These are phyloP conservation scores for Lasius platythorax DNA, from an alignment of 2,888 invertebrate species.

Conservation along the genomic window DNA sequence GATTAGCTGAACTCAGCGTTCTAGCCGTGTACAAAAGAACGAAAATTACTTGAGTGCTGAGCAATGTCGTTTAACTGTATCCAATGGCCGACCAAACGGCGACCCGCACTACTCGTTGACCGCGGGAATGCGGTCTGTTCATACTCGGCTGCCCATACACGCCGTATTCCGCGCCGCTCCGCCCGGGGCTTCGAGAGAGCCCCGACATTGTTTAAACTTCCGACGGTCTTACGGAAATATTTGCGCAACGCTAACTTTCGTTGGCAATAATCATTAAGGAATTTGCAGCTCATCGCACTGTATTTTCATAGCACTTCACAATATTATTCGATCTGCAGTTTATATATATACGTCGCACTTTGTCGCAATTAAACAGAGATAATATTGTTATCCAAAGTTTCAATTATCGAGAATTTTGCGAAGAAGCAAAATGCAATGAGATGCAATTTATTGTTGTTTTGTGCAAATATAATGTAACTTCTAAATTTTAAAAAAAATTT, in stretches of 20 bases:
- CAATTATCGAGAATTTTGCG: background rate
- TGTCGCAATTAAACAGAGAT: background rate
- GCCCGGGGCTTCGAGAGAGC: background rate
- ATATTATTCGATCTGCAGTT: background rate
- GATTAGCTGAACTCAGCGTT: slow-evolving; percentile 43
- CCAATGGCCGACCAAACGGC: slow-evolving; percentile 57
- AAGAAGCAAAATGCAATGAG: background rate
- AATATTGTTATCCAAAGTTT: background rate
- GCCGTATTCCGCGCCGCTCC: slow-evolving; percentile 55
- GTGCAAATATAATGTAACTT: background rate
- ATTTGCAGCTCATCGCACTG: slow-evolving; percentile 19
- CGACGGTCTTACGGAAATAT: slow-evolving; percentile 41
- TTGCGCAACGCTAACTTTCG: slow-evolving; percentile 53
- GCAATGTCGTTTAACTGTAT: slow-evolving; percentile 59
- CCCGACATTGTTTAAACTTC: slow-evolving; percentile 50
- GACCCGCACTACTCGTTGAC: slow-evolving; percentile 60
- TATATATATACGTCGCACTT: background rate
- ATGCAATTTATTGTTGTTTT: background rate
- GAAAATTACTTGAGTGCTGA: slow-evolving; percentile 54
- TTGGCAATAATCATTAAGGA: slow-evolving; percentile 44
- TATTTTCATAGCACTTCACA: background rate
- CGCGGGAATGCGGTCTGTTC: slow-evolving; percentile 53
- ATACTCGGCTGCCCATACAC: slow-evolving; percentile 53
- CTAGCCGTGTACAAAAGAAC: slow-evolving; percentile 42
- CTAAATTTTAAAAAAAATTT: background rate